phyloP scores from a whole-genome alignment of 2,797 vertebrate species.

The Monodelphis domestica region DNA sequence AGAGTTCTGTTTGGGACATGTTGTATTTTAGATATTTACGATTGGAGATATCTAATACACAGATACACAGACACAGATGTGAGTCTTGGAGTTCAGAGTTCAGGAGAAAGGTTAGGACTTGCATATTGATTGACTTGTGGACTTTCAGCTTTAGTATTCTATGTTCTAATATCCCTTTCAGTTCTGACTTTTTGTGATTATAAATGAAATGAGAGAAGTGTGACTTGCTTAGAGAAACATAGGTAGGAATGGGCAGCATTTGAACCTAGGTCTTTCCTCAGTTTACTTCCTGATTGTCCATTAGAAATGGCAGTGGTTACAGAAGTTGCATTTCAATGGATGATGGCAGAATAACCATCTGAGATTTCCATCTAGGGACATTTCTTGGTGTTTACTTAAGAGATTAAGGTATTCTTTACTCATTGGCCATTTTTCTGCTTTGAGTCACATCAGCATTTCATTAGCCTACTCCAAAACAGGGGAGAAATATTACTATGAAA shows the following conservation, averaged over 20 bases:
- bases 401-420: conserved; percentile 42
- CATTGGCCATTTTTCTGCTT: conserved; percentile 54
- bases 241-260: background rate
- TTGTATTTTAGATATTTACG: background rate
- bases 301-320: conserved; percentile 10
- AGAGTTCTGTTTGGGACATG: background rate
- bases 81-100: no score
- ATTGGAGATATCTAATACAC: background rate
- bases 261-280: background rate
- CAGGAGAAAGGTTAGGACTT: background rate
- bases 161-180: background rate
- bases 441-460: conserved; percentile 18
- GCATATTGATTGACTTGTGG: background rate
- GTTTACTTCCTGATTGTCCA: background rate
- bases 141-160: background rate
- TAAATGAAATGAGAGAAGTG: background rate
- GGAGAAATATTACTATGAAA: background rate
- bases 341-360: background rate
- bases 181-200: background rate
- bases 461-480: conserved; percentile 6
- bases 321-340: background rate
- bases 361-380: background rate
- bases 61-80: background rate
- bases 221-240: background rate
- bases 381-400: conserved; percentile 31